These are phyloP conservation scores for Pseudomyrmex concolor DNA, from an alignment of 1,140 invertebrate genomes.

Conservation along the genomic window DNA sequence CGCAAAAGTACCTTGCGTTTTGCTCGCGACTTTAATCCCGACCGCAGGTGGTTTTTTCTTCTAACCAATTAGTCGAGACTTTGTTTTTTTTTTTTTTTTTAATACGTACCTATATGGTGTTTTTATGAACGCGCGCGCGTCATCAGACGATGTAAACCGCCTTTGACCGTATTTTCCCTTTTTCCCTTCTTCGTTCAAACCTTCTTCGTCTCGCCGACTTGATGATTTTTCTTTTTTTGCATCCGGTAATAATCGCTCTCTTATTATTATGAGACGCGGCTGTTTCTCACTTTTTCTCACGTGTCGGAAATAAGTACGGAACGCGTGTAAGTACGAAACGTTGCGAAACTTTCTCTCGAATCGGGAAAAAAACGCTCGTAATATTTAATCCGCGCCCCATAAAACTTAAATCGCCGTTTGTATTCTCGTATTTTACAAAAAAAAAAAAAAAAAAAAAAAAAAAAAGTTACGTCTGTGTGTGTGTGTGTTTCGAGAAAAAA, in stretches of 20 bases:
- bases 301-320: background rate
- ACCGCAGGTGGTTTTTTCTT: background rate
- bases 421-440: slow-evolving; percentile 21
- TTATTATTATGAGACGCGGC: background rate
- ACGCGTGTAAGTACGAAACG: background rate
- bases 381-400: slow-evolving; percentile 25
- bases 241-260: background rate
- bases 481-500: no score
- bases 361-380: slow-evolving; percentile 11
- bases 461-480: background rate
- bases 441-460: no score
- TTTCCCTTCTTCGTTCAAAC: background rate
- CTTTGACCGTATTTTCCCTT: slow-evolving; percentile 8
- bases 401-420: background rate
- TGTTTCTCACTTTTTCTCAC: background rate
- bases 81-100: no score
- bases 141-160: slow-evolving; percentile 2
- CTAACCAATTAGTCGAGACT: background rate
- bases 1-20: background rate
- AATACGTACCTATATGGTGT: background rate
- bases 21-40: background rate
- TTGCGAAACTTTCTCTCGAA: slow-evolving; percentile 7
- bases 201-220: background rate
- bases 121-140: background rate
- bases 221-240: slow-evolving; percentile 25